Evolutionary conservation across 2,888 invertebrate genomes (phyloP), one percentile per base, ranked within the genome.

Genomic region (Norana najaformis): DNA sequence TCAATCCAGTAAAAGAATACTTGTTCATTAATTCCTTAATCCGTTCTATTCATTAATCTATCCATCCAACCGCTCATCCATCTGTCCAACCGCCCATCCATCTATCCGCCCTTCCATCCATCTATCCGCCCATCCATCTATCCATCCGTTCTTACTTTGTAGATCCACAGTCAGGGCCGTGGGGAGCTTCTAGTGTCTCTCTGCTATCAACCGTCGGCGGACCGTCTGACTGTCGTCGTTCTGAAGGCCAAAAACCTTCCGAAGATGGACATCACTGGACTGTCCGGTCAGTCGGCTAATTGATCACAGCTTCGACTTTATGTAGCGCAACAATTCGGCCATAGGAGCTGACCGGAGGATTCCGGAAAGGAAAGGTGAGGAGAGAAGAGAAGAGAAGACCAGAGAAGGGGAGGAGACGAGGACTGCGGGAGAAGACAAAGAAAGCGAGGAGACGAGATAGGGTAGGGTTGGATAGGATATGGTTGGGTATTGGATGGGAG

Each of bases 141-240:
- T 30, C n/a, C 69, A n/a, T 69, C n/a, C n/a, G n/a, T 69, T 47
- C 34, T 37, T 47, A 20, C 82, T 34, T 41, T 90, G 23, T 36
- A 98, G 97, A 98, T 98, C 95, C 97, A 97, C 91, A 97, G 97
- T 91, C 98, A 98, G 94, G 98, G 98, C 30, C 91, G 98, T 93
- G 99, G 99, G 85, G 99, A 99, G 95, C 96, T 99, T 91, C 96
- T 99, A 93, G 97, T 99, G 91, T 99, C 99, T 0, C 96, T 99
- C 92, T 99, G 99, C 95, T 99, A 99, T 97, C 99, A 99, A 95
- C 98, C 99, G 89, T 98, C 98, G 36, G 98, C 98, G 89, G 98
- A 98, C 94, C 96, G 98, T 90, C 96, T 99, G 93, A 99, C 99
- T 47, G 98, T 98, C 4, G 99, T 99, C 89, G 97, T 99, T 90